Evolutionary conservation across 2,113 vertebrate species (phyloP).

Genomic region (Anolis carolinensis): DNA sequence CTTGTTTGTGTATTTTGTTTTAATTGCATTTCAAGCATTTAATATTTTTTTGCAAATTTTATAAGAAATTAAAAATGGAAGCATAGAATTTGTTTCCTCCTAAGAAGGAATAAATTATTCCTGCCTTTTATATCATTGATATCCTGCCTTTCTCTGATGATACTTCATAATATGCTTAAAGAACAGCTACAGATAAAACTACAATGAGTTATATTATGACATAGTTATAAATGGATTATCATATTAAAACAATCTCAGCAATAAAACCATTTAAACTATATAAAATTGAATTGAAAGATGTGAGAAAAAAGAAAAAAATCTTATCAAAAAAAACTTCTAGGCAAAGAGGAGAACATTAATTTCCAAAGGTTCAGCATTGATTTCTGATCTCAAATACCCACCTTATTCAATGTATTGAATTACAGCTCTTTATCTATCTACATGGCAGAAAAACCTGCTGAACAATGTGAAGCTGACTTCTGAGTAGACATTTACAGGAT

Average conservation of each 20-base stretch:
- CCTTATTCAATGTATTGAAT: slow-evolving; percentile 18
- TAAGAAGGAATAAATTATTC: neutral
- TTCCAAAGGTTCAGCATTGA: slow-evolving; percentile 49
- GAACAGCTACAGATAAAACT: too few species aligned
- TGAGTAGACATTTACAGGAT: neutral
- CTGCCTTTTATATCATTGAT: too few species aligned
- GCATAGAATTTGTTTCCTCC: neutral
- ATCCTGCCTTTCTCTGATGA: too few species aligned
- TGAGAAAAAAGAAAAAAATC: neutral
- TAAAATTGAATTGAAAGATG: too few species aligned
- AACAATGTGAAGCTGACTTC: neutral
- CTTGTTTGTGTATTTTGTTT: neutral
- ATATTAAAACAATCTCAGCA: too few species aligned
- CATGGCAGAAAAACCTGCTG: neutral
- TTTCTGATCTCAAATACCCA: slow-evolving; percentile 9
- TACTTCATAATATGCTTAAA: too few species aligned
- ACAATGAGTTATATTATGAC: too few species aligned
- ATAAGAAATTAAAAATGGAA: slow-evolving; percentile 14
- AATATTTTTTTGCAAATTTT: neutral
- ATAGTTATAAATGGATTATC: too few species aligned
- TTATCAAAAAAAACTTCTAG: neutral
- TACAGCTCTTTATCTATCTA: neutral
- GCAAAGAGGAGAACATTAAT: slow-evolving; percentile 48
- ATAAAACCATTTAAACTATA: too few species aligned
- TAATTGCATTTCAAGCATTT: neutral